Conservation (phyloP, 2,797 vertebrate genomes). For the Sparidentex hasta region DNA sequence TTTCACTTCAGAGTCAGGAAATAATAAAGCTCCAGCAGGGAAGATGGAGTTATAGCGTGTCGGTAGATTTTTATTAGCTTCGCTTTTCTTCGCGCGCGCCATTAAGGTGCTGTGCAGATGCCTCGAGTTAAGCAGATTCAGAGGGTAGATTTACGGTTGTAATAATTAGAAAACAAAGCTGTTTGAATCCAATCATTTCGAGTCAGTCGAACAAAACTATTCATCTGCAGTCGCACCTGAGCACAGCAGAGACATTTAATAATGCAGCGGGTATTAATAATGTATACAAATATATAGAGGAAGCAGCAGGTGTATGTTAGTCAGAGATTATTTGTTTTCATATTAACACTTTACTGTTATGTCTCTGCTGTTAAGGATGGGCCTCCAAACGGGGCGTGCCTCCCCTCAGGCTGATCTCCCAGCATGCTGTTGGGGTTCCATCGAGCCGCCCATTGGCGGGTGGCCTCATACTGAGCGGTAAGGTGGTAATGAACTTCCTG, state of each 20-base stretch:
- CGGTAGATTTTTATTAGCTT: slow-evolving; percentile 25
- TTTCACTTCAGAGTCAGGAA: slow-evolving; percentile 27
- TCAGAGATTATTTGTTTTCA: slow-evolving; percentile 50
- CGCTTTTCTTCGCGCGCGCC: not conserved
- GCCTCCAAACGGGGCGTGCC: slow-evolving; percentile 41
- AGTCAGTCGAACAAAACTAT: slow-evolving; percentile 13
- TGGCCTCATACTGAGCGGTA: slow-evolving; percentile 47
- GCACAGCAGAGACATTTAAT: slow-evolving; percentile 11
- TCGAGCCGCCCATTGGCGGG: slow-evolving; percentile 29
- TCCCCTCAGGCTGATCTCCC: slow-evolving; percentile 60
- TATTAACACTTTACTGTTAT: slow-evolving; percentile 22
- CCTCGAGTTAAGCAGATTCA: not conserved
- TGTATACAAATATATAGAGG: slow-evolving; percentile 10
- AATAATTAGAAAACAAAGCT: slow-evolving; percentile 43
- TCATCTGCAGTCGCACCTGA: slow-evolving; percentile 30
- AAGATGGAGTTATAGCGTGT: not conserved
- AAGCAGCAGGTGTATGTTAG: slow-evolving; percentile 26
- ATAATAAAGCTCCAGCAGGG: slow-evolving; percentile 15
- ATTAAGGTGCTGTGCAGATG: not conserved
- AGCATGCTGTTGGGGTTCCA: slow-evolving; percentile 60
- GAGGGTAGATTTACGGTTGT: slow-evolving; percentile 24
- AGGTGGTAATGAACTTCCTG: slow-evolving; percentile 73
- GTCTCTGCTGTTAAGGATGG: slow-evolving; percentile 23
- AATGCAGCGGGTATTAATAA: slow-evolving; percentile 34
- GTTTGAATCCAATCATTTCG: slow-evolving; percentile 24